Evolutionary conservation across 2,888 invertebrate genomes (phyloP).

Genomic region (Nephrotoma appendiculata): DNA sequence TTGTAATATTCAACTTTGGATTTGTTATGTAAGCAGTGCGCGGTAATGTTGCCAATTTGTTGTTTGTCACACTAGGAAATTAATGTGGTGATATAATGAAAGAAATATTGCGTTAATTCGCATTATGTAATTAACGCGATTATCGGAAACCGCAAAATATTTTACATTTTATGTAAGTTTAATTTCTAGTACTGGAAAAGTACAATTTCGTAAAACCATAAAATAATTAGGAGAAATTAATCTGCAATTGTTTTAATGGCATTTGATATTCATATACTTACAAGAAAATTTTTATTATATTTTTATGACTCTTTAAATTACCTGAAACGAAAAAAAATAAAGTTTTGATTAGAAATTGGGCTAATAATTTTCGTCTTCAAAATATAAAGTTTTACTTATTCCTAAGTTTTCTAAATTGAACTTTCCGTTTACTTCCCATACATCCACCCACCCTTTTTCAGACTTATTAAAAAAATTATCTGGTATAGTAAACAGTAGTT

Average conservation of each 20-base stretch:
- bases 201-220: not conserved
- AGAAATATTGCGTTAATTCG: not conserved
- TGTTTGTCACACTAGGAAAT: not conserved
- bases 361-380: no score
- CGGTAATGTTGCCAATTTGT: not conserved
- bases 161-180: not conserved
- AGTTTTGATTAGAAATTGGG: no score
- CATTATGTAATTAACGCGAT: not conserved
- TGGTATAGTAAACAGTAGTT: no score
- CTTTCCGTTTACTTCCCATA: no score
- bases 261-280: not conserved
- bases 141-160: not conserved
- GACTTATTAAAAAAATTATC: no score
- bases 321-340: no score
- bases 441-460: no score
- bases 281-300: not conserved
- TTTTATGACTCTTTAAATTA: not conserved
- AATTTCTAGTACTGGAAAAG: no score
- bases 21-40: not conserved
- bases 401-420: no score
- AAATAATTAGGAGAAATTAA: not conserved
- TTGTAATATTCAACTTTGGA: not conserved
- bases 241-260: not conserved
- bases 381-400: no score
- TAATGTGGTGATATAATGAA: not conserved